Percentiles rank a stretch among this genome's conserved stretches.
Evolutionary conservation across 1,140 invertebrate genomes (phyloP).

Genomic region (Luehdorfia chinensis): DNA sequence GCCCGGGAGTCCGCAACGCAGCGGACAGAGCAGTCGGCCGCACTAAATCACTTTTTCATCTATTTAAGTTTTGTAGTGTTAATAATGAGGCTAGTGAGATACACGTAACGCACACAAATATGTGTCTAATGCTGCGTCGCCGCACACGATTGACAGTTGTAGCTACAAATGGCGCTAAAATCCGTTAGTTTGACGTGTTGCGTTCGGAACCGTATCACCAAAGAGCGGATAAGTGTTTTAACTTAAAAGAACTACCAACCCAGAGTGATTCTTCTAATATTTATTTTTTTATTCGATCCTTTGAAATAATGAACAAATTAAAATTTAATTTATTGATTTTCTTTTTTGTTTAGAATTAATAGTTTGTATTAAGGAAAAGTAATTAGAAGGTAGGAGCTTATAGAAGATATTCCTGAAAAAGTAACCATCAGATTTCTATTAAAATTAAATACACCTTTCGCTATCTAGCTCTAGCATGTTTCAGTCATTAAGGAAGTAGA

Average conservation of each 20-base stretch:
- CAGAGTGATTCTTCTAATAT: constrained; percentile 3
- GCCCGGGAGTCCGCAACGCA: constrained; percentile 55
- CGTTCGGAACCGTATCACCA: constrained; percentile 3
- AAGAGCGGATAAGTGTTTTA: constrained; percentile 6
- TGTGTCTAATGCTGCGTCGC: no score
- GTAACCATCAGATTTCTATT: no score
- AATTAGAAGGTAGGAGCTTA: no score
- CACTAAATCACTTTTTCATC: constrained; percentile 33
- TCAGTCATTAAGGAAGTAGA: no score
- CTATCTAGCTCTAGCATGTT: no score
- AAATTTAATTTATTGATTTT: no score
- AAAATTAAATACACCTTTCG: no score
- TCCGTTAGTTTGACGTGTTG: constrained; percentile 1
- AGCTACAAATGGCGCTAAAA: background rate
- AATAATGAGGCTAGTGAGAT: constrained; percentile 7
- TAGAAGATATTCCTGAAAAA: no score
- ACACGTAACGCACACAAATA: background rate
- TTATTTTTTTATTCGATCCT: constrained; percentile 12
- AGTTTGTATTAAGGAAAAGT: no score
- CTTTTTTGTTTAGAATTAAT: no score
- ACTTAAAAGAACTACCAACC: background rate
- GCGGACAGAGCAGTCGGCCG: constrained; percentile 49
- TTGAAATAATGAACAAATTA: constrained; percentile 14
- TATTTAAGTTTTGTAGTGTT: constrained; percentile 10
- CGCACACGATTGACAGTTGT: background rate